Evolutionary conservation across 2,888 invertebrate genomes (phyloP).

Genomic region (Drosophila mettleri): DNA sequence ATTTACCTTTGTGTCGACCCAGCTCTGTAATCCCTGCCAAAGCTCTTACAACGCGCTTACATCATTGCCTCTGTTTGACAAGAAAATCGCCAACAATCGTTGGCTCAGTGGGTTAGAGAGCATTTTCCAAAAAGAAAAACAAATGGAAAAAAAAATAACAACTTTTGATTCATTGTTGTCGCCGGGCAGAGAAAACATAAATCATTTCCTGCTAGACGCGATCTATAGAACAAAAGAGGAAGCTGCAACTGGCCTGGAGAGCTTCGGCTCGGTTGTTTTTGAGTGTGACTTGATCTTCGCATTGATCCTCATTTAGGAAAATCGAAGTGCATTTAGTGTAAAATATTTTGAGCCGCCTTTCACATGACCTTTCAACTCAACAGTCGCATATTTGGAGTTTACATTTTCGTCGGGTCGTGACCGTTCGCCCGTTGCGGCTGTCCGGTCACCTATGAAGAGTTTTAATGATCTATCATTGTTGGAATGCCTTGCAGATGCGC

Average conservation of each 20-base stretch:
- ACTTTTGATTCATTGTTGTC: slow-evolving; percentile 16
- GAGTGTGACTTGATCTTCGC: slow-evolving; percentile 2
- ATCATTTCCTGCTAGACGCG: slow-evolving; percentile 47
- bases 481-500: slow-evolving; percentile 40
- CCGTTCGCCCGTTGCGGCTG: slow-evolving; percentile 18
- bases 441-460: slow-evolving; percentile 51
- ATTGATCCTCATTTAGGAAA: slow-evolving; percentile 19
- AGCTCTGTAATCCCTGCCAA: neutral
- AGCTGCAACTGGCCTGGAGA: neutral
- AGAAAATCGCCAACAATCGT: slow-evolving; percentile 28
- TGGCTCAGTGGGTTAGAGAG: slow-evolving; percentile 9
- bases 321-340: slow-evolving; percentile 40
- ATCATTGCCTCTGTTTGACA: slow-evolving; percentile 23
- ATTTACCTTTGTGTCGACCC: neutral
- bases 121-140: slow-evolving; percentile 7
- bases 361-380: slow-evolving; percentile 68
- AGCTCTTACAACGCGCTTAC: slow-evolving; percentile 15
- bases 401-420: slow-evolving; percentile 39
- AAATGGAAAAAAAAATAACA: neutral
- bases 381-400: slow-evolving; percentile 17
- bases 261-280: neutral
- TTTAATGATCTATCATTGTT: slow-evolving; percentile 77
- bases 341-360: slow-evolving; percentile 54
- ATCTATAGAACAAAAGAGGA: slow-evolving; percentile 3
- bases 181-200: slow-evolving; percentile 31